Conservation (phyloP, 2,113 vertebrate species). For the Phaethornis superciliosus region DNA sequence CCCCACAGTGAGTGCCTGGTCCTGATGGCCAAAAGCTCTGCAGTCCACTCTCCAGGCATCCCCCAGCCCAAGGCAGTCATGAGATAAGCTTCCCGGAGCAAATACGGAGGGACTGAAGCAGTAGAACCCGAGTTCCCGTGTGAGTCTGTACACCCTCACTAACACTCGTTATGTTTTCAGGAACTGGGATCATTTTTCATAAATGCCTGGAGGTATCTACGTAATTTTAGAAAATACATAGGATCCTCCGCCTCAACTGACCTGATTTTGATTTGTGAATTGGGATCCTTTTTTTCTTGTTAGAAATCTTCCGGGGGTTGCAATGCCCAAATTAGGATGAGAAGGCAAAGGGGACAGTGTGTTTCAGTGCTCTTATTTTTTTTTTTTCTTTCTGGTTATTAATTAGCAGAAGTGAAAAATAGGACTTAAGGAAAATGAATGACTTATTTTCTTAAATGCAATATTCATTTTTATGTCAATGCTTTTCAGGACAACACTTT, state of each 20-base stretch:
- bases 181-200: constrained; percentile 37
- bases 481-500: too few relatives aligned
- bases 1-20: accelerated
- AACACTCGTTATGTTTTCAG: neutral
- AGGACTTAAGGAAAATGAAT: constrained; percentile 9
- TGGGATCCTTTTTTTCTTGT: constrained; percentile 51
- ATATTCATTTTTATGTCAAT: neutral
- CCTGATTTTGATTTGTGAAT: constrained; percentile 69
- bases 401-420: constrained; percentile 60
- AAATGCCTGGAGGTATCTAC: constrained; percentile 41
- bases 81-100: neutral
- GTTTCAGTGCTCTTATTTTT: neutral
- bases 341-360: constrained; percentile 37
- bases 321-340: constrained; percentile 60
- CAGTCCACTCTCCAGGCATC: neutral
- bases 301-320: constrained; percentile 5
- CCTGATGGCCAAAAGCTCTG: accelerated
- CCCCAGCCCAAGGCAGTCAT: neutral
- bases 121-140: accelerated
- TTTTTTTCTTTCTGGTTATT: constrained; percentile 15
- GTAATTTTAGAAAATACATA: constrained; percentile 52
- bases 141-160: accelerated
- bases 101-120: neutral
- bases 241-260: constrained; percentile 38
- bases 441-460: neutral